Base-by-base conservation (phyloP, 2,888 invertebrate genomes). In the Bellardia pandia region DNA sequence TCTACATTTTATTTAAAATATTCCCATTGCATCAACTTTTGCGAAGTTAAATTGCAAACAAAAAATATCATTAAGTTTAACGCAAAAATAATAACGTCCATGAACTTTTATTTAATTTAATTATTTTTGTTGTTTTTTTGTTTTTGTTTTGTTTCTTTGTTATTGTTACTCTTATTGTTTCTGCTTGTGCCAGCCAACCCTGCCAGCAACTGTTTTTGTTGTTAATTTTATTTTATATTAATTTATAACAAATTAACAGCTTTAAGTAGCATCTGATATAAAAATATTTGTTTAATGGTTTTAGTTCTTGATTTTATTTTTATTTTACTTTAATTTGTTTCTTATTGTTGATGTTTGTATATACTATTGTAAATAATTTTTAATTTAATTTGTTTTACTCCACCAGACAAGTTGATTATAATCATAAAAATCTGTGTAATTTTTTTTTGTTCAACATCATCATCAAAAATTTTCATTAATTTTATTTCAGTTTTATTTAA, bases 221-320 rank as follows among this genome's bases (percentile, higher is more conserved):
- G 33, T 37, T 37, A 64, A 53, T 74, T 77, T 85, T 16, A 53
- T n/a, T 72, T 72, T 42, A 64, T 71, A 66, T 83, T 75, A 87
- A 81, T 87, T 87, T 87, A 78, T 75, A 81, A 74, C 77, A 86
- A 87, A 87, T 87, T 85, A 85, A 87, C 87, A 87, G 72, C 78
- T 85, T 87, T 78, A 87, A 87, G 77, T 78, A 87, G 80, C 85
- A 87, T 84, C 80, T 77, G 86, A 87, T 87, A 74, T 78, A 72
- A 66, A 48, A 45, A 77, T 45, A 16, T 42, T 16, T 66, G 13
- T 72, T 84, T 78, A 69, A 84, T 72, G 56, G 33, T 79, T n/a
- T 85, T 74, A 74, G 58, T 85, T 75, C 79, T 79, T 76, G 11
- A 62, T n/a, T 82, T 23, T 74, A 42, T 45, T 53, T 71, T 14